These are phyloP conservation scores for Plecturocebus donacophilus DNA, from an alignment of 2,113 vertebrate species.

Conservation along the genomic window DNA sequence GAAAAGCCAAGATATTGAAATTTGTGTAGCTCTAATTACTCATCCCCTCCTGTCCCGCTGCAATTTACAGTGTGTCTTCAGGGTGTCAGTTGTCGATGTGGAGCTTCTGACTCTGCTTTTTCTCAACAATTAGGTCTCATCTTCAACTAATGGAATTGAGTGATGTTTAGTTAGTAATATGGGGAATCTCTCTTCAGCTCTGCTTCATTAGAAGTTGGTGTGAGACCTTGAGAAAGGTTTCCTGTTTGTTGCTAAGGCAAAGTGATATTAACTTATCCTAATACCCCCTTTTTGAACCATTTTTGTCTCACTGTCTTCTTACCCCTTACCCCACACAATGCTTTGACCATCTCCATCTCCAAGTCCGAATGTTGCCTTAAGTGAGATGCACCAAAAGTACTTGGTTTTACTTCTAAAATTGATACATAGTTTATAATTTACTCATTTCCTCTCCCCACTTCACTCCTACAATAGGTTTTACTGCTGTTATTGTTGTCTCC, in stretches of 20 bases:
- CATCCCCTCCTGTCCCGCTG: neutral
- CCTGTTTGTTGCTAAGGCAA: neutral
- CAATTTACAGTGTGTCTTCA: slow-evolving; percentile 35
- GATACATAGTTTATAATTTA: neutral
- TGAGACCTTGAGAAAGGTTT: neutral
- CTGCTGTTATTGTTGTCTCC: neutral
- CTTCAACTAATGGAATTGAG: neutral
- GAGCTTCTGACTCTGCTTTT: slow-evolving; percentile 50
- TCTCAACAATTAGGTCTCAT: slow-evolving; percentile 20
- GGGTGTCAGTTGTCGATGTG: slow-evolving; percentile 27
- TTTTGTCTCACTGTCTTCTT: neutral
- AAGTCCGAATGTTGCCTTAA: neutral
- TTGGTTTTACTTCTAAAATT: neutral
- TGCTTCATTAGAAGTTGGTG: neutral
- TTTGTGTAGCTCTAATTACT: slow-evolving; percentile 40
- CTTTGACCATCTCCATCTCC: neutral
- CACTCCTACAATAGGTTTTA: neutral
- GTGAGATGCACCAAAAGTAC: neutral
- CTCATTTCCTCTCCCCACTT: neutral
- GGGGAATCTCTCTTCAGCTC: neutral
- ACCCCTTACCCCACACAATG: rapidly evolving
- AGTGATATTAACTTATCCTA: neutral
- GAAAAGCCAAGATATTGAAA: slow-evolving; percentile 52
- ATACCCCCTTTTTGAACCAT: neutral
- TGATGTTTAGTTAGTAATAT: neutral